Evolutionary conservation across 1,140 invertebrate genomes (phyloP).

Genomic region (Meloidogyne exigua): DNA sequence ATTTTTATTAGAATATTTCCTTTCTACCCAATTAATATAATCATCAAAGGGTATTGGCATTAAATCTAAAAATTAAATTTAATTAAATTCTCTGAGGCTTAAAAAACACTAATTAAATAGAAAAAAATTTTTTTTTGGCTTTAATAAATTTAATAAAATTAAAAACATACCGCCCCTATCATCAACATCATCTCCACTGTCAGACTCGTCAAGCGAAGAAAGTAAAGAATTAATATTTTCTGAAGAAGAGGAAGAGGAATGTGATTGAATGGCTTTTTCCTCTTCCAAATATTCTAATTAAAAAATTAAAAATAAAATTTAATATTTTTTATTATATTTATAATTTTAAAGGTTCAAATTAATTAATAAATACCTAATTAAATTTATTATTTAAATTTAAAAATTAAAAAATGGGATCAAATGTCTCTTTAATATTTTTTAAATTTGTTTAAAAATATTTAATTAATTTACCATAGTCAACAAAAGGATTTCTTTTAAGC

Average conservation of each 20-base stretch:
- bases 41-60: constrained; percentile 8
- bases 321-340: no score
- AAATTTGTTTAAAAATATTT: neutral
- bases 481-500: constrained; percentile 27
- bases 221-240: neutral
- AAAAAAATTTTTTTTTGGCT: neutral
- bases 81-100: no score
- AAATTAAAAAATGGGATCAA: no score
- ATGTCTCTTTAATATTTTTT: no score
- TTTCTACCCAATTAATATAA: constrained; percentile 12
- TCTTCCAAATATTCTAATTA: constrained; percentile 26
- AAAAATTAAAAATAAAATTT: neutral
- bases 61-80: constrained; percentile 1
- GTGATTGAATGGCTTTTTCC: neutral
- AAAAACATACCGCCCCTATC: neutral
- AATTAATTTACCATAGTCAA: constrained; percentile 28
- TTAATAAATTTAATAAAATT: neutral
- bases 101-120: no score
- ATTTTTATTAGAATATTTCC: neutral
- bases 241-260: neutral
- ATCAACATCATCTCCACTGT: neutral
- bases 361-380: no score
- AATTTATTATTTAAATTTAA: no score
- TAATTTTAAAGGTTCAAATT: no score
- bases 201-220: neutral